These are phyloP conservation scores for Galleria mellonella DNA, from an alignment of 1,140 invertebrate genomes.

Conservation along the genomic window DNA sequence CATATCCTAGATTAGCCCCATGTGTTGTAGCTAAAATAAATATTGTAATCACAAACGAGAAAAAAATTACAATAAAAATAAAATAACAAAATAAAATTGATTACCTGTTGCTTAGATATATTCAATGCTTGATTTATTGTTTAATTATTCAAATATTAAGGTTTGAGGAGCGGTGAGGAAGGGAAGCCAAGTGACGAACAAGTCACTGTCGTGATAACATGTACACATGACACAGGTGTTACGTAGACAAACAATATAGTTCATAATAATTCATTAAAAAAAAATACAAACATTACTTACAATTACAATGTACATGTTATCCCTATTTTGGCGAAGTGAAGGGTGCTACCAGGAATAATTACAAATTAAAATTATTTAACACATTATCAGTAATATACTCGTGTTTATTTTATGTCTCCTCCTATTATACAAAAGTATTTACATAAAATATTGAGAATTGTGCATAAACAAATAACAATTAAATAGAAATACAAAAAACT, in stretches of 20 bases:
- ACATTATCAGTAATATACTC: constrained; percentile 74
- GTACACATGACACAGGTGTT: constrained; percentile 36
- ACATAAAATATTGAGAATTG: constrained; percentile 76
- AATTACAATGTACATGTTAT: constrained; percentile 64
- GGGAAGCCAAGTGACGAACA: constrained; percentile 43
- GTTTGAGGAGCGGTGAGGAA: constrained; percentile 21
- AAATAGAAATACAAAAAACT: constrained; percentile 71
- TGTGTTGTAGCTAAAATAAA: constrained; percentile 66
- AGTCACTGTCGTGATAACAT: constrained; percentile 63
- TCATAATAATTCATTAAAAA: background rate
- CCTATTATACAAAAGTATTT: constrained; percentile 76
- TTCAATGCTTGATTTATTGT: no score
- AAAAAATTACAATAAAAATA: background rate
- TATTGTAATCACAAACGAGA: background rate
- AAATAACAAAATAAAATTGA: no score
- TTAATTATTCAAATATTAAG: background rate
- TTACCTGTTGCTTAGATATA: no score
- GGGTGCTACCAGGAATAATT: constrained; percentile 76
- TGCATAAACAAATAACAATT: constrained; percentile 76
- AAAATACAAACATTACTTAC: constrained; percentile 7
- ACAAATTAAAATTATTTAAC: constrained; percentile 74
- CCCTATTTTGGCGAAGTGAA: constrained; percentile 71
- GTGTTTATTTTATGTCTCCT: constrained; percentile 75
- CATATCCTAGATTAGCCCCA: constrained; percentile 69
- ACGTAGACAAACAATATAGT: background rate